Evolutionary conservation across 2,888 invertebrate genomes (phyloP), one percentile per base, ranked within the genome.

Genomic region (Himalopsyche tibetana): DNA sequence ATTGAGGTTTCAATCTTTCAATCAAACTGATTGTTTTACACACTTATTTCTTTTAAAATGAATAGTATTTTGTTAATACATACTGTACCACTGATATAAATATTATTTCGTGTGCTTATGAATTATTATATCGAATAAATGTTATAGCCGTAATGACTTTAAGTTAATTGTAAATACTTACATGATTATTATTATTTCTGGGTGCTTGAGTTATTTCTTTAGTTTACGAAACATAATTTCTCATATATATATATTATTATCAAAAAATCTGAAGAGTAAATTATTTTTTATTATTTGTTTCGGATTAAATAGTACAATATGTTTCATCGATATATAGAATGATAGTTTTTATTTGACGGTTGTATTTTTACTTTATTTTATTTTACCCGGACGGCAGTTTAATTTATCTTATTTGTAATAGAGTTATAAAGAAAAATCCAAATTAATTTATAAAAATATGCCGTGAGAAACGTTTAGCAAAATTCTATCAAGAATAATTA

Each of bases 41-140:
- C 4, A 15, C 15, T 15, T 51, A 15, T 51, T 15, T 51, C 3
- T 51, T 4, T 15, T 4, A 5, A 51, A 51, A 15, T 15, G 15
- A 19, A 19, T 56, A 5, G n/a, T 56, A 15, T 63, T 63, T 63
- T 19, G 19, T 63, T 28, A 28, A 28, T 28, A 28, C 28, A 63
- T 63, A 63, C 19, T 63, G 63, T 19, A 63, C 3, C 63, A 63
- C 28, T 19, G 63, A 63, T 63, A 9, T 63, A 19, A 5, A 63
- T 63, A 63, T 63, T 63, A 4, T 55, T 63, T 63, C 11, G 63
- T 28, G 63, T 63, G 63, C 19, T 63, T 63, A 63, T 63, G 63
- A 63, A 63, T 63, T 63, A n/a, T 19, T 63, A 63, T 63, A 63
- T 63, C 63, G 63, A 63, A 63, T 63, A 63, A 63, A 63, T 63